Conservation (phyloP, 2,113 vertebrate species). For the Chroicocephalus ridibundus region DNA sequence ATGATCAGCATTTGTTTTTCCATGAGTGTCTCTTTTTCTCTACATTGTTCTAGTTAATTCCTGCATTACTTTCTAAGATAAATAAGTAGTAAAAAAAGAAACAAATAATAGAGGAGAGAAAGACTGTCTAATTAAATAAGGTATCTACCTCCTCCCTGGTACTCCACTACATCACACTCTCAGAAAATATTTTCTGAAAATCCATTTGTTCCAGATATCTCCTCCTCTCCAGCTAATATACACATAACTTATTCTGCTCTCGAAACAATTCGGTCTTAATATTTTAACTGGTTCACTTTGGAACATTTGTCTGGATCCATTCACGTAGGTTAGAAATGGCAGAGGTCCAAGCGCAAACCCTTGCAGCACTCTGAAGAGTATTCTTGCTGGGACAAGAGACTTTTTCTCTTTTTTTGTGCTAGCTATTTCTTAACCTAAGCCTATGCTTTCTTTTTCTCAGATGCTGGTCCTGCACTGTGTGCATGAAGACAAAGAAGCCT, state of each 20-base stretch:
- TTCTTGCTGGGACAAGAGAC: background rate
- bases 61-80: background rate
- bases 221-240: background rate
- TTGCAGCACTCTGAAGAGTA: background rate
- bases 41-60: background rate
- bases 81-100: background rate
- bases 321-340: background rate
- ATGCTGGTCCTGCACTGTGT: background rate
- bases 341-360: background rate
- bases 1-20: background rate
- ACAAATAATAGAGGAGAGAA: background rate
- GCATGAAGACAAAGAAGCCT: background rate
- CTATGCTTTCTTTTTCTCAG: background rate
- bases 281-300: background rate
- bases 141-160: background rate
- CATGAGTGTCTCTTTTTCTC: background rate
- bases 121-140: background rate
- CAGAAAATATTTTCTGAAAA: slow-evolving; percentile 4
- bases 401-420: background rate
- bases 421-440: background rate
- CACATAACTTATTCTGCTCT: background rate
- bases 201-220: background rate
- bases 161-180: background rate
- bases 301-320: background rate
- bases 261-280: background rate